A percentile compares a stretch with the other conserved stretches of the same genome.
phyloP scores from a whole-genome alignment of 2,888 invertebrate species.

The Hoplodrina ambigua region DNA sequence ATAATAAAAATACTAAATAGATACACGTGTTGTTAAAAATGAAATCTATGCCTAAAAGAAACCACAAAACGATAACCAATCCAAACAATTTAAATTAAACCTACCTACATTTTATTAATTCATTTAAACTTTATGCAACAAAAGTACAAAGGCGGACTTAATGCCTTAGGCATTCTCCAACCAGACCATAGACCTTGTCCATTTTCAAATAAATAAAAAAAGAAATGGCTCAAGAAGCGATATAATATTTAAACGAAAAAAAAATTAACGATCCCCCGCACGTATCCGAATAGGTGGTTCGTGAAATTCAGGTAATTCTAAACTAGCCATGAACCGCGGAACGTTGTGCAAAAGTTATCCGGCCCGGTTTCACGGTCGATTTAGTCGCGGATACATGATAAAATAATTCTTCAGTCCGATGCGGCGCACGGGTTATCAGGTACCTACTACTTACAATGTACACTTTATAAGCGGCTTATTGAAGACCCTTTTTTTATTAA shows the following conservation, averaged over 20 bases:
- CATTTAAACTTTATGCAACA: too few relatives aligned
- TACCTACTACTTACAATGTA: constrained; percentile 26
- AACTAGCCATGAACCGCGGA: constrained; percentile 58
- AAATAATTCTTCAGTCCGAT: constrained; percentile 57
- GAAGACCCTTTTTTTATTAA: neutral
- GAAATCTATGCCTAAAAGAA: neutral
- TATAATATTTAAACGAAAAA: constrained; percentile 13
- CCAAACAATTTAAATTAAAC: neutral
- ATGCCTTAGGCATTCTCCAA: too few relatives aligned
- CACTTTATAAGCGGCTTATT: constrained; percentile 29
- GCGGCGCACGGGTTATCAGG: constrained; percentile 41
- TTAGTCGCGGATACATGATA: constrained; percentile 56
- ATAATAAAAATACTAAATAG: too few relatives aligned
- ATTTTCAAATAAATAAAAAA: constrained; percentile 5
- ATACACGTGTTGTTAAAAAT: too few relatives aligned
- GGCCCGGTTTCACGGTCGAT: constrained; percentile 58
- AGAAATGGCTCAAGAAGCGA: neutral
- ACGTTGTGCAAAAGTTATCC: constrained; percentile 63
- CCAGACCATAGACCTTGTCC: too few relatives aligned
- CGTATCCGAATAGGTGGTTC: constrained; percentile 52
- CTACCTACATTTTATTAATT: too few relatives aligned
- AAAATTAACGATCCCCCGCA: constrained; percentile 24
- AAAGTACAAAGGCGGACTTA: too few relatives aligned
- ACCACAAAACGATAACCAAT: neutral
- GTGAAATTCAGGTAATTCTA: constrained; percentile 62